Conservation (phyloP, 1,140 invertebrate genomes). For the Patella vulgata region DNA sequence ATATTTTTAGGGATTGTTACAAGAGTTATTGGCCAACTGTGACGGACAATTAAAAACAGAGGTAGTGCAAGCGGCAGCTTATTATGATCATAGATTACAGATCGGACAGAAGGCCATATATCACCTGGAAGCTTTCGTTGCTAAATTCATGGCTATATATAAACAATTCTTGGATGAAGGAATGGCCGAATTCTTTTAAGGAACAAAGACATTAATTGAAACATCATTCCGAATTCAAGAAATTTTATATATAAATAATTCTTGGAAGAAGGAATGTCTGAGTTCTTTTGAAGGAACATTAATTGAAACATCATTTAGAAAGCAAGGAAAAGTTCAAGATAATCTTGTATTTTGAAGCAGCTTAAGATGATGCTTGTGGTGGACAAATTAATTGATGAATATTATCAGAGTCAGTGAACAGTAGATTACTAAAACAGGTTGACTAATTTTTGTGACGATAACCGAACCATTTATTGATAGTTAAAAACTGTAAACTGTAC, state of each 20-base stretch:
- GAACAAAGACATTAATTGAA: not conserved
- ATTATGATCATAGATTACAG: conserved; percentile 90
- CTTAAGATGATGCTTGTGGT: not conserved
- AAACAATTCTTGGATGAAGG: conserved; percentile 69
- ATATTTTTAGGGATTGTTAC: conserved; percentile 75
- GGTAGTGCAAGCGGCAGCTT: conserved; percentile 84
- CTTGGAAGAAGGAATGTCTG: not conserved
- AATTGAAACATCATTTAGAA: not conserved
- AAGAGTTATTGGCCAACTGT: conserved; percentile 88
- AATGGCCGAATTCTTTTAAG: conserved; percentile 60
- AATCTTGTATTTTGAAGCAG: not conserved
- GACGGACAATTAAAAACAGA: conserved; percentile 89
- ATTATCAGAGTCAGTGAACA: not conserved
- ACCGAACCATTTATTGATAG: not conserved
- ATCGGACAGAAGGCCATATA: conserved; percentile 94
- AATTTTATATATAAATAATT: not conserved
- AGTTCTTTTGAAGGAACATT: not conserved
- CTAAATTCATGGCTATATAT: conserved; percentile 95
- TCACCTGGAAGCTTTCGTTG: conserved; percentile 96
- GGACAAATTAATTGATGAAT: not conserved
- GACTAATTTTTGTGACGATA: not conserved
- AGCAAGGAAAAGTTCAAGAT: not conserved
- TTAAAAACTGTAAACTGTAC: not conserved
- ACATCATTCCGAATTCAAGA: not conserved
- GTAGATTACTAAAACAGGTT: not conserved